Percentiles rank a stretch among this genome's conserved stretches.
Evolutionary conservation across 2,888 invertebrate genomes (phyloP).

Genomic region (Entomobrya multifasciata): DNA sequence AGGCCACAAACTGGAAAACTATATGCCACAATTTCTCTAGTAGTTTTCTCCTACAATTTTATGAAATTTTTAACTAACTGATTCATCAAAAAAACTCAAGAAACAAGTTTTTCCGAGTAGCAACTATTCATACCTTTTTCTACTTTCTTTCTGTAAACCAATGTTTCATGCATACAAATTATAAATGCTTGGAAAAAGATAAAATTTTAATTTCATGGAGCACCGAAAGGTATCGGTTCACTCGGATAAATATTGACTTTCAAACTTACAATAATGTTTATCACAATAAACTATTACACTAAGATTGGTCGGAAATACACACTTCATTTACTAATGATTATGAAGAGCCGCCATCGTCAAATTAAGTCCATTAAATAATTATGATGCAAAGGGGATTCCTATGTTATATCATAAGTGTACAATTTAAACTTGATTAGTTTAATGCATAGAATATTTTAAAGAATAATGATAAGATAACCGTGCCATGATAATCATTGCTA

Average conservation of each 20-base stretch:
- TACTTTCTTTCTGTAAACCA: too few relatives aligned
- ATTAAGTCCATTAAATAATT: background rate
- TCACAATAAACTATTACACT: slow-evolving; percentile 49
- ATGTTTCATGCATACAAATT: too few relatives aligned
- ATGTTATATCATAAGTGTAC: background rate
- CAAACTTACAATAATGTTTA: slow-evolving; percentile 23
- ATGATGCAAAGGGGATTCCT: background rate
- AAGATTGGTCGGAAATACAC: slow-evolving; percentile 40
- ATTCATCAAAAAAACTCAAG: too few relatives aligned
- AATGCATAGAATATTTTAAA: background rate
- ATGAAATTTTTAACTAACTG: too few relatives aligned
- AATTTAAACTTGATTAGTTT: background rate
- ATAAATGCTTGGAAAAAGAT: too few relatives aligned
- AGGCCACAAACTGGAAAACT: too few relatives aligned
- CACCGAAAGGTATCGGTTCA: background rate
- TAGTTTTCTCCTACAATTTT: too few relatives aligned
- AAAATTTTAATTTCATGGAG: too few relatives aligned
- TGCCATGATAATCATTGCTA: background rate
- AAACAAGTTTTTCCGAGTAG: too few relatives aligned
- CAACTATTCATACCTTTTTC: too few relatives aligned
- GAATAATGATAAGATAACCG: background rate
- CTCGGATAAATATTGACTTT: background rate
- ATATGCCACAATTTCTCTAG: too few relatives aligned
- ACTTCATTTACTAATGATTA: background rate
- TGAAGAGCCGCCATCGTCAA: slow-evolving; percentile 2